Conservation (phyloP, 2,797 vertebrate genomes). For the Erpetoichthys calabaricus region DNA sequence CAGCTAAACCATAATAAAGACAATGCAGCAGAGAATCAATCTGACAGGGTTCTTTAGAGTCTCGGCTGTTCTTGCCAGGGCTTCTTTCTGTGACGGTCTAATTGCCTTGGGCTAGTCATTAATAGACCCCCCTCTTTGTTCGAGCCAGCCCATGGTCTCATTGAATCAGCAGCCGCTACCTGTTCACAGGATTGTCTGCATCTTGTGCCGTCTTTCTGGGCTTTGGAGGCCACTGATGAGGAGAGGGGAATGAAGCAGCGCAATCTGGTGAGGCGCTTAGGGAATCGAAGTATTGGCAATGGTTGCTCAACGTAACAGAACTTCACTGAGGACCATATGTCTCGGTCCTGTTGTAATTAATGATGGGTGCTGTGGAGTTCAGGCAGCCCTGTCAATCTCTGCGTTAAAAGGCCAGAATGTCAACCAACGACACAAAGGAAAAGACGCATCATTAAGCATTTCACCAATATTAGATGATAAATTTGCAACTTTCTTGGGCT, state of each 20-base stretch:
- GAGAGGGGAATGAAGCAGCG: constrained; percentile 20
- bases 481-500: too few species aligned
- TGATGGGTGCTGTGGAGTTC: constrained; percentile 41
- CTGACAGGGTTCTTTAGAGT: constrained; percentile 8
- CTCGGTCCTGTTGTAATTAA: constrained; percentile 41
- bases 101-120: constrained; percentile 38
- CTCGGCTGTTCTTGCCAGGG: constrained; percentile 2
- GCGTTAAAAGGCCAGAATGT: constrained; percentile 28
- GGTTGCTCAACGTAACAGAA: constrained; percentile 36
- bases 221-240: constrained; percentile 36
- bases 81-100: constrained; percentile 9
- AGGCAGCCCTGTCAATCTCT: constrained; percentile 39
- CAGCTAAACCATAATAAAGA: neutral
- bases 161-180: constrained; percentile 50
- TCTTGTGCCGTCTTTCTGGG: constrained; percentile 38
- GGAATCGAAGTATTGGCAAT: constrained; percentile 16
- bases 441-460: too few species aligned
- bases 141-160: constrained; percentile 44
- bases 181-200: constrained; percentile 46
- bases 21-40: neutral
- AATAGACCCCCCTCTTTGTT: constrained; percentile 47
- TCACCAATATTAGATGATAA: too few species aligned
- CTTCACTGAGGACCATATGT: constrained; percentile 37
- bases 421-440: neutral
- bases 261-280: constrained; percentile 46